Percentiles rank a stretch among this genome's conserved stretches.
Conservation (phyloP, 2,888 invertebrate species). For the Muschampia plurimacula region DNA sequence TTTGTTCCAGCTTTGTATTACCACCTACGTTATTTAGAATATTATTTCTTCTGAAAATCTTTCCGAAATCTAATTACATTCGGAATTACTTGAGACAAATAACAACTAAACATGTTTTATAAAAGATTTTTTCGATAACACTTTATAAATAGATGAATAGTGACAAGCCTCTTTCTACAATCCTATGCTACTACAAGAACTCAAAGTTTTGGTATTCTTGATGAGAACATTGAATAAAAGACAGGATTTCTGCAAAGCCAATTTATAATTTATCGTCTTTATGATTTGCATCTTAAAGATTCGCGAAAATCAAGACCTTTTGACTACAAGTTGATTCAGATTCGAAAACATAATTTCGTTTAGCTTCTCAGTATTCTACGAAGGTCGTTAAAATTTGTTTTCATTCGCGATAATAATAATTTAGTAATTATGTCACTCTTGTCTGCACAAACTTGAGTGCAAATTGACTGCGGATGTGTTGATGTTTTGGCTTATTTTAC, state of each 20-base stretch:
- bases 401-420: not conserved
- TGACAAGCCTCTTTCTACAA: too few relatives aligned
- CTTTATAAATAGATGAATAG: too few relatives aligned
- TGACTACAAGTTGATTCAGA: not conserved
- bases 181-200: too few relatives aligned
- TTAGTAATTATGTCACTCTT: not conserved
- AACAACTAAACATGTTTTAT: too few relatives aligned
- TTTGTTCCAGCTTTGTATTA: not conserved
- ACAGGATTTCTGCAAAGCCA: too few relatives aligned
- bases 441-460: not conserved
- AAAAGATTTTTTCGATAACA: too few relatives aligned
- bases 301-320: not conserved
- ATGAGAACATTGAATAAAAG: too few relatives aligned
- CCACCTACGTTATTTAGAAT: too few relatives aligned
- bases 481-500: conserved; percentile 17
- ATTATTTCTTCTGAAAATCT: too few relatives aligned
- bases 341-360: not conserved
- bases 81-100: too few relatives aligned
- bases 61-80: not conserved
- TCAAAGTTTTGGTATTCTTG: too few relatives aligned
- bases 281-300: not conserved
- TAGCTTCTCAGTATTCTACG: not conserved
- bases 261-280: too few relatives aligned
- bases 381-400: conserved; percentile 5
- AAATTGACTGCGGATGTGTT: conserved; percentile 19